Conservation (phyloP, 2,113 vertebrate species). For the Scopus umbretta region DNA sequence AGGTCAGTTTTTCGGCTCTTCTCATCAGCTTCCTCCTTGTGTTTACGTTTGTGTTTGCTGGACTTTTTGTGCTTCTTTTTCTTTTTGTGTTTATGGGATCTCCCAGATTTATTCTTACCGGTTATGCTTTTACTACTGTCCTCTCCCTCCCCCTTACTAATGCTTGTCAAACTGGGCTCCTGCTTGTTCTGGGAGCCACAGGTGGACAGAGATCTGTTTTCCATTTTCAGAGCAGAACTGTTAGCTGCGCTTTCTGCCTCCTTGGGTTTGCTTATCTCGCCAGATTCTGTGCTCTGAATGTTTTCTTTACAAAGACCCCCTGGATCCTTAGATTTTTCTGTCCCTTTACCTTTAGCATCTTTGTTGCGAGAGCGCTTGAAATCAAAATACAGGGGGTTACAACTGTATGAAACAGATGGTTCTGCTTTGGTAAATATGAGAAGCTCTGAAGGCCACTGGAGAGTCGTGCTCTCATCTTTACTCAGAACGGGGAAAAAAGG, state of each 20-base stretch:
- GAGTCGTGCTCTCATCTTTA: constrained; percentile 94
- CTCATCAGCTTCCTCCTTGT: constrained; percentile 78
- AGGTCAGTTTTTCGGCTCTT: constrained; percentile 70
- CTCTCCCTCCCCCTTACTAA: constrained; percentile 51
- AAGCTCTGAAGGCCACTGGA: constrained; percentile 98
- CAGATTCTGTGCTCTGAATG: constrained; percentile 11
- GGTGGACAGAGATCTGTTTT: constrained; percentile 8
- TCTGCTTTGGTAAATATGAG: constrained; percentile 91
- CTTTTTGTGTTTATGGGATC: constrained; percentile 93
- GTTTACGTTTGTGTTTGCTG: constrained; percentile 80
- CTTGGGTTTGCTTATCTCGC: constrained; percentile 23
- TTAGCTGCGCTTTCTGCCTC: constrained; percentile 21
- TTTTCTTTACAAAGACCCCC: constrained; percentile 53
- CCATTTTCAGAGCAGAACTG: constrained; percentile 25
- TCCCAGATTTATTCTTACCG: constrained; percentile 72
- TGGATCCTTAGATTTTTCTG: constrained; percentile 65
- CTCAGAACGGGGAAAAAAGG: constrained; percentile 95
- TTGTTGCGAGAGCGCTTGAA: constrained; percentile 95
- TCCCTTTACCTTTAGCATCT: constrained; percentile 73
- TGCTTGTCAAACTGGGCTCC: not conserved
- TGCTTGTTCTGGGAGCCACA: constrained; percentile 52
- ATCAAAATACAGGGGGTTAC: constrained; percentile 97
- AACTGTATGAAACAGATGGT: constrained; percentile 94
- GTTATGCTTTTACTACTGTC: constrained; percentile 61
- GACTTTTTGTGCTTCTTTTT: constrained; percentile 96